phyloP scores from a whole-genome alignment of 1,140 invertebrate species.

The Melipona quadrifasciata region DNA sequence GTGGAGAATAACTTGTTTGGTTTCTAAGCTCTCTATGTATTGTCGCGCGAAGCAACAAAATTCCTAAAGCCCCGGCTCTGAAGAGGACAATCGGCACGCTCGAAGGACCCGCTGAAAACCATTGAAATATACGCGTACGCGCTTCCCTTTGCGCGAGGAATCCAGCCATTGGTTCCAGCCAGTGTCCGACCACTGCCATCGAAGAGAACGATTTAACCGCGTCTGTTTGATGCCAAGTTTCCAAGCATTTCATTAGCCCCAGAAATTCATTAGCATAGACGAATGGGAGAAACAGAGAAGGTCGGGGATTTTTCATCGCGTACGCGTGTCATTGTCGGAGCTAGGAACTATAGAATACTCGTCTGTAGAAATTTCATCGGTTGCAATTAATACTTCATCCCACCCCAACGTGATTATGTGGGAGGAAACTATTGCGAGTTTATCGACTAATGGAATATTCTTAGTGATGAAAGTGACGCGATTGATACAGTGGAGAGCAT shows the following conservation, averaged over 20 bases:
- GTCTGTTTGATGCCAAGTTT: constrained; percentile 1
- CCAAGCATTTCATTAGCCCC: constrained; percentile 29
- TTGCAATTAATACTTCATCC: constrained; percentile 5
- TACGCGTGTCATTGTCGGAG: background rate
- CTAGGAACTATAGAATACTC: fast-evolving
- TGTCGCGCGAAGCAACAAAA: too few relatives aligned
- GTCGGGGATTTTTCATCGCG: too few relatives aligned
- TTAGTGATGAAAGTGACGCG: too few relatives aligned
- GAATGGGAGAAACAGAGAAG: background rate
- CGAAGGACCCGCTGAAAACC: background rate
- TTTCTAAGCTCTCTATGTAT: too few relatives aligned
- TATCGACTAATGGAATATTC: too few relatives aligned
- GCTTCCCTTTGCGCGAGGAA: background rate
- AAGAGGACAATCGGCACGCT: background rate
- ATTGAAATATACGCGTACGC: background rate
- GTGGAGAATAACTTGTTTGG: too few relatives aligned
- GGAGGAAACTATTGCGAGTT: too few relatives aligned
- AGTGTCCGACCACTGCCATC: background rate
- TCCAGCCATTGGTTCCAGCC: background rate
- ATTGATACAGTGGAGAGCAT: too few relatives aligned
- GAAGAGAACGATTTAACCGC: background rate
- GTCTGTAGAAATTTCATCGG: constrained; percentile 16
- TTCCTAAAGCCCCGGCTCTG: too few relatives aligned
- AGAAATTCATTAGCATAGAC: constrained; percentile 33
- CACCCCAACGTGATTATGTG: too few relatives aligned